Conservation (phyloP, 2,797 vertebrate genomes). For the Phyllotis vaccarum region DNA sequence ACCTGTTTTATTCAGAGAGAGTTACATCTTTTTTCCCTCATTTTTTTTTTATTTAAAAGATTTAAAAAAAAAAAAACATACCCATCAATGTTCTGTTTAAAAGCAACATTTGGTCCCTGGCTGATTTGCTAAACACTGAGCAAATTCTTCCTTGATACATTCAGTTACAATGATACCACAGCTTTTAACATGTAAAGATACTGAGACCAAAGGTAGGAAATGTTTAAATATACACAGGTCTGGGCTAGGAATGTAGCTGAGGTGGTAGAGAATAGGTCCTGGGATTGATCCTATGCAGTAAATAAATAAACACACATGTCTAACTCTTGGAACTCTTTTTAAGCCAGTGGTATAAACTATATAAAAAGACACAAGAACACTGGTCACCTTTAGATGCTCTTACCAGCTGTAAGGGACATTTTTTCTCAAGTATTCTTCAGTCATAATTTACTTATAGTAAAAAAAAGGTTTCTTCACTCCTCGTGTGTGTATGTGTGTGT, state of each 20-base stretch:
- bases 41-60: too few species aligned
- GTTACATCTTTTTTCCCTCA: too few species aligned
- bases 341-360: neutral
- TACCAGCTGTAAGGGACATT: neutral
- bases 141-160: neutral
- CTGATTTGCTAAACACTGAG: neutral
- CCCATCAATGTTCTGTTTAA: neutral
- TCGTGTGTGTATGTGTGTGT: neutral
- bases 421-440: neutral
- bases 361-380: neutral
- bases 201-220: neutral
- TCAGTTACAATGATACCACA: neutral
- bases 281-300: neutral
- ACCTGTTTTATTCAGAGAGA: too few species aligned
- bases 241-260: neutral
- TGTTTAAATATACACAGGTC: neutral
- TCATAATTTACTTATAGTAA: neutral
- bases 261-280: neutral
- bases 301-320: neutral
- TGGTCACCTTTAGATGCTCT: neutral
- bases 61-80: too few species aligned
- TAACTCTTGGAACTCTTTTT: neutral
- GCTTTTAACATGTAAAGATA: neutral
- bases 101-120: neutral
- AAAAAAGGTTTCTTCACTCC: too few species aligned